These are phyloP conservation scores for Hippocampus kuda DNA, from an alignment of 2,797 vertebrate genomes.

Conservation along the genomic window DNA sequence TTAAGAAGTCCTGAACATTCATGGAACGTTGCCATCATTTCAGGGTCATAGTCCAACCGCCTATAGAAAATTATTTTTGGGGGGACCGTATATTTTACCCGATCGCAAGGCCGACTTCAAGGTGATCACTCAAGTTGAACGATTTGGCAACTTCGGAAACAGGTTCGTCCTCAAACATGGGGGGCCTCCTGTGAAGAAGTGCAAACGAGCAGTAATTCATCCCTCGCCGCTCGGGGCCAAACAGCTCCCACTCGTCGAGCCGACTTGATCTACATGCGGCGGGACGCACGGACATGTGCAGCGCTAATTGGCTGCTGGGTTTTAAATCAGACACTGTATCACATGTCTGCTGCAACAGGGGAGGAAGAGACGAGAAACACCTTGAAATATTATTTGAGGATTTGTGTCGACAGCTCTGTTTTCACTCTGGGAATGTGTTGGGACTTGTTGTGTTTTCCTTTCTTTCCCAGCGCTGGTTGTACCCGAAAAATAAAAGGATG, in stretches of 20 bases:
- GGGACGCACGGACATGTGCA: slow-evolving; percentile 50
- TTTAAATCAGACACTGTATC: slow-evolving; percentile 50
- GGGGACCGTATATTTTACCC: neutral
- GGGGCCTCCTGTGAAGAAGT: slow-evolving; percentile 45
- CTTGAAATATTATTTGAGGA: slow-evolving; percentile 24
- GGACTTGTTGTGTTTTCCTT: neutral
- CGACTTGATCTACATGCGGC: slow-evolving; percentile 57
- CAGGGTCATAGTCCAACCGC: neutral
- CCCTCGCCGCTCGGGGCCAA: slow-evolving; percentile 46
- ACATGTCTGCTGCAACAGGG: slow-evolving; percentile 34
- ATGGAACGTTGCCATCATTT: neutral
- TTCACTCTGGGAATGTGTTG: slow-evolving; percentile 9
- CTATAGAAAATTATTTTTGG: neutral
- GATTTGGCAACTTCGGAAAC: slow-evolving; percentile 35
- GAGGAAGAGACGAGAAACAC: slow-evolving; percentile 37
- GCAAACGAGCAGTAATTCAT: slow-evolving; percentile 54
- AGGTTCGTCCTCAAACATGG: slow-evolving; percentile 46
- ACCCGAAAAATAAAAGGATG: neutral
- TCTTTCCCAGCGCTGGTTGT: neutral
- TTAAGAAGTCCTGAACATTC: neutral
- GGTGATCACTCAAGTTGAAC: slow-evolving; percentile 39
- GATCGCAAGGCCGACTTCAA: neutral
- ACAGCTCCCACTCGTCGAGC: slow-evolving; percentile 56
- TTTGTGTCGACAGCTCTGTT: slow-evolving; percentile 23
- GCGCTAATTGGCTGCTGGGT: slow-evolving; percentile 53